phyloP scores from a whole-genome alignment of 2,113 vertebrate genomes.

The Pongo abelii region DNA sequence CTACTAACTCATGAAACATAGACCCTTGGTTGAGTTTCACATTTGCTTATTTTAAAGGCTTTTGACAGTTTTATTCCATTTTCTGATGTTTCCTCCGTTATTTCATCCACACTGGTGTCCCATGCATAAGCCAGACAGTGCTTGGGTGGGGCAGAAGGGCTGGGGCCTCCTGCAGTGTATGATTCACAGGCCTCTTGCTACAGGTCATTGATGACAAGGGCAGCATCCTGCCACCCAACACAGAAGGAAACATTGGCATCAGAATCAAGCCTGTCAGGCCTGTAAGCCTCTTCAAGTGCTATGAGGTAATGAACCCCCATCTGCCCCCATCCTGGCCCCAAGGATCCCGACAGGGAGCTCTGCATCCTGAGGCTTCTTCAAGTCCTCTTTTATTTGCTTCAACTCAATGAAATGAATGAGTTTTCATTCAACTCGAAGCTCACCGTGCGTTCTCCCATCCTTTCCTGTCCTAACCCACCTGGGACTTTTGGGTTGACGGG shows the following conservation, averaged over 20 bases:
- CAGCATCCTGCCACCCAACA: slow-evolving; percentile 82
- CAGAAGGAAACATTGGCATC: slow-evolving; percentile 89
- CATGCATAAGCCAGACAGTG: background rate
- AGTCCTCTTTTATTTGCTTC: background rate
- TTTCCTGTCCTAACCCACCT: background rate
- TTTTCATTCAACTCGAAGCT: background rate
- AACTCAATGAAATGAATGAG: background rate
- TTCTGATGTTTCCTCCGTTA: background rate
- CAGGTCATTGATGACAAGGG: slow-evolving; percentile 88
- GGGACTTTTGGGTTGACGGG: background rate
- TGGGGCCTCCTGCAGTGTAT: background rate
- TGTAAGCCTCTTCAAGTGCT: slow-evolving; percentile 85
- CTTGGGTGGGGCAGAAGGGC: no score
- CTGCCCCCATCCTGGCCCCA: background rate
- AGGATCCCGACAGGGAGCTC: background rate
- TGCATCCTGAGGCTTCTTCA: background rate
- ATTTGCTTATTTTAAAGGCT: background rate
- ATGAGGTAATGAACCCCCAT: slow-evolving; percentile 82
- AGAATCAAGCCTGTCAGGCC: slow-evolving; percentile 87
- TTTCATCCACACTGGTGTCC: background rate
- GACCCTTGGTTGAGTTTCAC: background rate
- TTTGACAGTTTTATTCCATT: background rate
- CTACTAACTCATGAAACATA: background rate
- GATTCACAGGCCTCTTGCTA: slow-evolving; percentile 52
- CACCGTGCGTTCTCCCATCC: no score